A percentile compares a stretch with the other conserved stretches of the same genome.
phyloP scores from a whole-genome alignment of 2,113 vertebrate genomes.

The Prunella fulvescens region DNA sequence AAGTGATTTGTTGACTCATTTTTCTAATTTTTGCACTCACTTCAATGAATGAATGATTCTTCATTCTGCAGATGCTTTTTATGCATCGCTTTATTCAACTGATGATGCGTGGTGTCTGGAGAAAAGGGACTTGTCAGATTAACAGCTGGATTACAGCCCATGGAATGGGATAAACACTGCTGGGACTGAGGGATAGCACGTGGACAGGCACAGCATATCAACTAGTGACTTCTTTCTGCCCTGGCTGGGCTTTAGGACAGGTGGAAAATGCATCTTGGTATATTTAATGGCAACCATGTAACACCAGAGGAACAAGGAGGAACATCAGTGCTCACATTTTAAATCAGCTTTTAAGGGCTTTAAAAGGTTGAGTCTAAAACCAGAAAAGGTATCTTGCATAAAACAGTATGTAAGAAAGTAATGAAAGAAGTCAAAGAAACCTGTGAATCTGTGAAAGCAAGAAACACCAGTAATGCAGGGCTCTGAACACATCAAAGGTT shows the following conservation, averaged over 20 bases:
- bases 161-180: neutral
- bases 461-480: neutral
- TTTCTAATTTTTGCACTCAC: neutral
- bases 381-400: neutral
- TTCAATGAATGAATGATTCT: neutral
- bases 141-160: neutral
- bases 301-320: neutral
- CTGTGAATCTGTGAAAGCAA: neutral
- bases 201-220: neutral
- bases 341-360: neutral
- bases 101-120: neutral
- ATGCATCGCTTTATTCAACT: neutral
- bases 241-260: neutral
- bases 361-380: neutral
- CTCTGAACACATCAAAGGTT: neutral
- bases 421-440: neutral
- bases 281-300: neutral
- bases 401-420: neutral
- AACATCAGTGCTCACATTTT: neutral
- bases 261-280: neutral
- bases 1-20: neutral
- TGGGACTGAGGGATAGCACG: neutral
- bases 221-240: neutral
- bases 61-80: neutral
- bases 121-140: neutral